Base-by-base conservation (phyloP, 2,797 vertebrate genomes). In the Hippoglossus hippoglossus region DNA sequence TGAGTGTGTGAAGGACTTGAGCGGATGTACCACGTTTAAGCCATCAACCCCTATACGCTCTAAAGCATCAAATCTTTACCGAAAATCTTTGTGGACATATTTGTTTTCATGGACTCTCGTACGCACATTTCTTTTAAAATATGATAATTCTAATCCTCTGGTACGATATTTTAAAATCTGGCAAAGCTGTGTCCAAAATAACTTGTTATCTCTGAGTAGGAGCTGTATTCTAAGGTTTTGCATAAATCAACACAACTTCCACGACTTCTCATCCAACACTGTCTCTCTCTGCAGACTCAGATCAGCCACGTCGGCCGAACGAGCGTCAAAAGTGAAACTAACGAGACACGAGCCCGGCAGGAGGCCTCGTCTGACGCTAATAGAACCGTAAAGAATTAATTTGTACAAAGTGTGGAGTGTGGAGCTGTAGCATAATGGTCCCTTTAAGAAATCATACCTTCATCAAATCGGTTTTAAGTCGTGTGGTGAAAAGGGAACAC, bases 381-480 rank as follows among this genome's bases (percentile, higher is more conserved):
- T 68, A 55, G 69, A 75, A 60, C 26, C 44, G 44, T 57, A 68
- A 55, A 79, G 52, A 85, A 81, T 82, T 75, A 58, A 87, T 77
- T 79, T 81, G 68, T 57, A 78, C 72, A 6, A 10, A 3, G 9
- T 81, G 58, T 68, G 65, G 82, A 78, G 86, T 56, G 13, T 73
- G 71, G 34, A 52, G 63, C 62, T 66, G 64, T 63, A 80, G 56
- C 66, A 79, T 77, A 82, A 82, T 69, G 75, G 58, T 75, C 24
- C 53, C 51, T 63, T 56, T 24, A 67, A 36, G 77, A 77, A 78
- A 64, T 69, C 76, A 62, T 13, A 55, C 49, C 59, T 63, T 77
- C 59, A 72, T 83, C 64, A 63, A 36, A 63, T 58, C 62, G 49
- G 25, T 56, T 72, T 73, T 18, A 41, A 47, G 71, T 71, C 28